phyloP scores from a whole-genome alignment of 2,888 invertebrate genomes.

The Vannuccia rotundouncinata region DNA sequence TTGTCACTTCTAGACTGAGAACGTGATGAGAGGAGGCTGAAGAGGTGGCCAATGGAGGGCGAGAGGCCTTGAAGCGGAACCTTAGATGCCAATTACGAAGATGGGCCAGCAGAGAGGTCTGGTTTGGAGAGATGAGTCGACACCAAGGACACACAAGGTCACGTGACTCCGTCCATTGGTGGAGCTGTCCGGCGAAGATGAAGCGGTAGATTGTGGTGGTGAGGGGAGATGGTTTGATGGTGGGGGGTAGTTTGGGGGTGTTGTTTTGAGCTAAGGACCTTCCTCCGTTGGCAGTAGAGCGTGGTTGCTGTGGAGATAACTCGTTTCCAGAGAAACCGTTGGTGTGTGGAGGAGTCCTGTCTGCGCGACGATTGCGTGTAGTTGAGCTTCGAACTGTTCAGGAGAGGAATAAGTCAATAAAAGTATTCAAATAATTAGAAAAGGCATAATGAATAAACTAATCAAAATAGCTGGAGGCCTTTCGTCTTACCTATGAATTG shows the following conservation, averaged over 20 bases:
- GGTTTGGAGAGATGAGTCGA: constrained; percentile 74
- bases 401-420: too few species aligned
- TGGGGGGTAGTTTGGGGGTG: neutral
- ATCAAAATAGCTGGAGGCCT: too few species aligned
- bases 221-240: neutral
- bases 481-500: too few species aligned
- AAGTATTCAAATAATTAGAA: too few species aligned
- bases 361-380: neutral
- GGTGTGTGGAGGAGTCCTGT: neutral
- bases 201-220: constrained; percentile 31
- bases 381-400: neutral
- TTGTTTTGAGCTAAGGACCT: neutral
- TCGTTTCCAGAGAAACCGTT: too few species aligned
- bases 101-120: constrained; percentile 84
- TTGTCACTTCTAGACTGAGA: constrained; percentile 73
- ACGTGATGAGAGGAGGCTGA: neutral
- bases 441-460: too few species aligned
- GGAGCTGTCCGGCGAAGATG: constrained; percentile 29
- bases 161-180: constrained; percentile 37
- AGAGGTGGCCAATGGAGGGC: neutral
- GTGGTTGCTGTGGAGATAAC: neutral
- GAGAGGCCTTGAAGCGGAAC: constrained; percentile 68
- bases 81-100: constrained; percentile 84
- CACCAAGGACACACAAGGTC: constrained; percentile 87
- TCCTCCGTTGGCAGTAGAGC: neutral